Conservation (phyloP, 2,113 vertebrate genomes). For the Cichladusa arquata region DNA sequence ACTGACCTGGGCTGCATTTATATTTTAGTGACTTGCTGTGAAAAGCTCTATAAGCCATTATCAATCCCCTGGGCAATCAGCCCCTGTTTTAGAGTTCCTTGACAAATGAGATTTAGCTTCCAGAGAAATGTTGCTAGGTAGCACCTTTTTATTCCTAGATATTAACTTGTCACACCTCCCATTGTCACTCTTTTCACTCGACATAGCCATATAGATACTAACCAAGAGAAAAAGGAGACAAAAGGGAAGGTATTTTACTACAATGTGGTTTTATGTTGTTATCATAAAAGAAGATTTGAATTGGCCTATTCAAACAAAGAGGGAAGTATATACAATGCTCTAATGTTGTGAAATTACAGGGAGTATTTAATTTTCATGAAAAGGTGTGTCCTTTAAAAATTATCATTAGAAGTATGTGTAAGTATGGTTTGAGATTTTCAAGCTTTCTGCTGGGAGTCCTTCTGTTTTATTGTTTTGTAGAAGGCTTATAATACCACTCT, state of each 20-base stretch:
- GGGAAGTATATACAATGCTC: conserved; percentile 11
- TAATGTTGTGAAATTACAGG: conserved; percentile 36
- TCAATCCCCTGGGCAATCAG: conserved; percentile 29
- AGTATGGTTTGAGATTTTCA: conserved; percentile 20
- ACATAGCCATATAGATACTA: conserved; percentile 52
- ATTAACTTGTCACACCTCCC: conserved; percentile 64
- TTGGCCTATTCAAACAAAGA: conserved; percentile 41
- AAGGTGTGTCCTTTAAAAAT: conserved; percentile 54
- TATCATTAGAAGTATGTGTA: conserved; percentile 42
- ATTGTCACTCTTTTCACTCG: conserved; percentile 46
- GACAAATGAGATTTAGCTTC: conserved; percentile 71
- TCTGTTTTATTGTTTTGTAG: conserved; percentile 44
- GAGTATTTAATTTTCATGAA: conserved; percentile 67
- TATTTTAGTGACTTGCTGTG: not conserved
- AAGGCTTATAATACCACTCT: conserved; percentile 32
- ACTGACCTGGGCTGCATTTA: not conserved
- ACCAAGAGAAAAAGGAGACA: conserved; percentile 30
- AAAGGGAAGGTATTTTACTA: conserved; percentile 47
- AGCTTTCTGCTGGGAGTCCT: conserved; percentile 58
- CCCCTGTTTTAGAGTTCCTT: conserved; percentile 61
- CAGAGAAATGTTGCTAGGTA: conserved; percentile 73
- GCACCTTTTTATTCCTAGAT: conserved; percentile 58
- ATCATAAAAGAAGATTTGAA: conserved; percentile 51
- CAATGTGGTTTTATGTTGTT: conserved; percentile 37
- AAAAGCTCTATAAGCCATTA: conserved; percentile 36